These are phyloP conservation scores for Ethmia dodecea DNA, from an alignment of 2,888 invertebrate species.

Conservation along the genomic window DNA sequence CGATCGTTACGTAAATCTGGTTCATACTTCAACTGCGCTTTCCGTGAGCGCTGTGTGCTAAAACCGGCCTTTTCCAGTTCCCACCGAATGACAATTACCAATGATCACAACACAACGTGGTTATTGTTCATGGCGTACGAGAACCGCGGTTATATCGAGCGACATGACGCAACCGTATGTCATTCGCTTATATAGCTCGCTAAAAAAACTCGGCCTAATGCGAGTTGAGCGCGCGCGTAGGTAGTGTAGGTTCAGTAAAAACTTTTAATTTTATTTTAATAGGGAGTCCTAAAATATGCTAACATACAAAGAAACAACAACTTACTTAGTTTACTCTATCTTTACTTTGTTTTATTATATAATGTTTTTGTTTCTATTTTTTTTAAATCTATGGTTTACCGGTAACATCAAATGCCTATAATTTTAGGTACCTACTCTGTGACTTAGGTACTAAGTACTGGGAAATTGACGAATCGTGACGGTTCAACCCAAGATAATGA, in stretches of 20 bases:
- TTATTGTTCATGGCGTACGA: slow-evolving; percentile 53
- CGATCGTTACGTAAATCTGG: slow-evolving; percentile 58
- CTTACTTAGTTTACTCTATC: too few species aligned
- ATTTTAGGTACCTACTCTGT: neutral
- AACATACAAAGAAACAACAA: too few species aligned
- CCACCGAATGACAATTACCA: slow-evolving; percentile 42
- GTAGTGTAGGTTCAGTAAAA: too few species aligned
- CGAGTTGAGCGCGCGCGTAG: too few species aligned
- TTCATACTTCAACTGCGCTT: slow-evolving; percentile 31
- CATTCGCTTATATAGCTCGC: slow-evolving; percentile 3
- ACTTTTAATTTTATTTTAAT: too few species aligned
- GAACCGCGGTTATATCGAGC: slow-evolving; percentile 45
- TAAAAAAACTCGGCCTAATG: too few species aligned
- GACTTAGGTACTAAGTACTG: slow-evolving; percentile 23
- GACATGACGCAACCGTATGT: slow-evolving; percentile 34
- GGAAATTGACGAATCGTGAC: slow-evolving; percentile 34
- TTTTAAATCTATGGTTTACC: too few species aligned
- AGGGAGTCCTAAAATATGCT: too few species aligned
- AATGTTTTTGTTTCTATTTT: too few species aligned
- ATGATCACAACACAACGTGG: slow-evolving; percentile 55
- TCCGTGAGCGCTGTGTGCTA: slow-evolving; percentile 29
- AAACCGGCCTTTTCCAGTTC: slow-evolving; percentile 61
- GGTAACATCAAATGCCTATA: too few species aligned
- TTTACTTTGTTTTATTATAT: too few species aligned
- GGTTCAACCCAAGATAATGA: slow-evolving; percentile 23